Base-by-base conservation (phyloP, 2,888 invertebrate species). In the Eurytoma adleriae region DNA sequence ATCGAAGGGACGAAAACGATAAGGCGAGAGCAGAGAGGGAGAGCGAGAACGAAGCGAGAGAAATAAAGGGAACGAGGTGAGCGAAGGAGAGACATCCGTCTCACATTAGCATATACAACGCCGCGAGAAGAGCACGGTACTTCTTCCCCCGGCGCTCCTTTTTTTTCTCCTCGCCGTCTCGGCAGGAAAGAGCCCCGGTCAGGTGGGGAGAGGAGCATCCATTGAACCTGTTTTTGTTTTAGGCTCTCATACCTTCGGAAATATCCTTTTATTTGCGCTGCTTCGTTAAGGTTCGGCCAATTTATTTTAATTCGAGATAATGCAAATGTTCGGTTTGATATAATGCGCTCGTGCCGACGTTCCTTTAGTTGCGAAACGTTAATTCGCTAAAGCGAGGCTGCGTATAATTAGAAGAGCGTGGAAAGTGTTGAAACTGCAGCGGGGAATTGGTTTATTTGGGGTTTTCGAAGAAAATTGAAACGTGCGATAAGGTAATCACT, bases 21-120 rank as follows among this genome's bases (percentile, higher is more conserved):
- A 75, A 59, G 18, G 40, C 13, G 78, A 77, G 70, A 64, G 67
- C 62, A 75, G 77, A 75, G 72, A 79, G 10, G 7, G 78, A 77
- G 70, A 64, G 67, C 62, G 74, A 74, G 75, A 74, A 79, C 14
- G 48, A 56, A 61, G 64, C 62, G 67, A 80, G 66, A 82, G 78
- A 74, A 81, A 67, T 24, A 57, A 79, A 72, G 62, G 73, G 82
- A 81, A 84, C 83, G 82, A 85, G 86, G 84, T 84, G 72, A 79
- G 76, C 75, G 68, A 70, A 81, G 77, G 77, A 79, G 87, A 90
- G 90, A 90, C 90, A 90, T 90, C 90, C 90, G 89, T 90, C 90
- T 90, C 88, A 87, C 90, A 90, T 90, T 90, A 90, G 90, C 90
- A 90, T 90, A 90, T 90, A 90, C 90, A 90, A 82, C 87, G 90